Percentiles rank a stretch among this genome's conserved stretches.
Evolutionary conservation across 64 coral and sea anemone genomes (phyloP).

Genomic region (Stichodactyla helianthus): DNA sequence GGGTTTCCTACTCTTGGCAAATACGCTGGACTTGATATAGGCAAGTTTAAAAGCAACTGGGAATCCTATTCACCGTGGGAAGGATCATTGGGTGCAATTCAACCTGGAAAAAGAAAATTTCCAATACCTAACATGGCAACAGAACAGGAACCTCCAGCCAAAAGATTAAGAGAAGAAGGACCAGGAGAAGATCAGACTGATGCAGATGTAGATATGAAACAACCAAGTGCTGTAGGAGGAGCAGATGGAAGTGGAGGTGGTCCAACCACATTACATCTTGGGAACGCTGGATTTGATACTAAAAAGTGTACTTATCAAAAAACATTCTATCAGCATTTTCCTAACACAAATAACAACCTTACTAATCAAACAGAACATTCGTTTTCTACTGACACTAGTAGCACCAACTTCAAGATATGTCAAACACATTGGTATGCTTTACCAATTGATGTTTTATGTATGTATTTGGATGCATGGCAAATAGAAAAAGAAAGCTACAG

Average conservation of each 20-base stretch:
- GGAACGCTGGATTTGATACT: background rate
- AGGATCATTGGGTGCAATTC: background rate
- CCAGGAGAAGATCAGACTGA: background rate
- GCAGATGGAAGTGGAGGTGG: background rate
- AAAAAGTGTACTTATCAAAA: background rate
- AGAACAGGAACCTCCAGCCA: background rate
- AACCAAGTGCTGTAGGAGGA: background rate
- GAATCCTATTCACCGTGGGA: background rate
- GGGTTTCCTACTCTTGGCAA: background rate
- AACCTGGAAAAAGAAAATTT: background rate
- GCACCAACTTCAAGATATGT: background rate
- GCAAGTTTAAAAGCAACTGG: background rate
- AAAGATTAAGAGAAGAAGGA: background rate
- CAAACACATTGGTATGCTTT: background rate
- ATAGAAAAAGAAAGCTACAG: background rate
- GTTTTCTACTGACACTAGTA: background rate
- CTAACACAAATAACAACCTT: background rate
- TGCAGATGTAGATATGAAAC: background rate
- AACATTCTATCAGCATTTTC: background rate
- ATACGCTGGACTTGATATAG: background rate
- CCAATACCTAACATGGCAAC: background rate
- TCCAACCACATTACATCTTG: background rate
- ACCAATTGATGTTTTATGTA: background rate
- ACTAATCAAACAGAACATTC: background rate
- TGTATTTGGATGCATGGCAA: background rate